Percentiles rank a stretch among this genome's conserved stretches.
Evolutionary conservation across 2,888 invertebrate species (phyloP).

Genomic region (Carabus problematicus): DNA sequence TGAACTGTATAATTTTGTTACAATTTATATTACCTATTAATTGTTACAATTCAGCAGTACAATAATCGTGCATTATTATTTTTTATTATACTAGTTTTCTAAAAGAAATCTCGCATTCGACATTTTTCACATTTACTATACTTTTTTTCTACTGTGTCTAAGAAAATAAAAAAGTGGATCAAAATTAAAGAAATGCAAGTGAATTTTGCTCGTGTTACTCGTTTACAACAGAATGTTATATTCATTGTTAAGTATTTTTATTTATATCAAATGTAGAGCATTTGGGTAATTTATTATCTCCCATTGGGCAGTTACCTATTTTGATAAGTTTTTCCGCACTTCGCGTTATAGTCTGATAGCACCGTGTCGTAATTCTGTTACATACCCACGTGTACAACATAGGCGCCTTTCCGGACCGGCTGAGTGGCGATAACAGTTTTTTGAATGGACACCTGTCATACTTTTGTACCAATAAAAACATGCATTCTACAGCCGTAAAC

Average conservation of each 20-base stretch:
- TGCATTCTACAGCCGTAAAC: conserved; percentile 18
- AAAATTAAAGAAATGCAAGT: too few species aligned
- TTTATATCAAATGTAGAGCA: conserved; percentile 15
- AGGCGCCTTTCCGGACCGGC: background rate
- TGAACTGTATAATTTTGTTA: too few species aligned
- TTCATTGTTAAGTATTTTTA: conserved; percentile 10
- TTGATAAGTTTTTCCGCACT: conserved; percentile 25
- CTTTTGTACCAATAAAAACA: conserved; percentile 14
- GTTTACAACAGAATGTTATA: background rate
- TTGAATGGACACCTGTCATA: conserved; percentile 38
- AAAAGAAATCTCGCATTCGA: too few species aligned
- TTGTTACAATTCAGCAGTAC: too few species aligned
- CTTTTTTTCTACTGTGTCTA: too few species aligned
- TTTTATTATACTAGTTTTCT: too few species aligned
- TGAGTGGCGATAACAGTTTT: conserved; percentile 26
- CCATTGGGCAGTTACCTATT: conserved; percentile 18
- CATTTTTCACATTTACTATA: too few species aligned
- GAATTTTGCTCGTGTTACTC: too few species aligned
- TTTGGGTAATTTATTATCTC: conserved; percentile 31
- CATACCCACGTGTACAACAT: background rate
- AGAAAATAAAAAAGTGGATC: too few species aligned
- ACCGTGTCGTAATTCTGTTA: background rate
- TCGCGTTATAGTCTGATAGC: conserved; percentile 19
- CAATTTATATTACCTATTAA: too few species aligned
- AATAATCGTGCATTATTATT: too few species aligned